Evolutionary conservation across 2,797 vertebrate species (phyloP).

Genomic region (Threskiornis aethiopicus): DNA sequence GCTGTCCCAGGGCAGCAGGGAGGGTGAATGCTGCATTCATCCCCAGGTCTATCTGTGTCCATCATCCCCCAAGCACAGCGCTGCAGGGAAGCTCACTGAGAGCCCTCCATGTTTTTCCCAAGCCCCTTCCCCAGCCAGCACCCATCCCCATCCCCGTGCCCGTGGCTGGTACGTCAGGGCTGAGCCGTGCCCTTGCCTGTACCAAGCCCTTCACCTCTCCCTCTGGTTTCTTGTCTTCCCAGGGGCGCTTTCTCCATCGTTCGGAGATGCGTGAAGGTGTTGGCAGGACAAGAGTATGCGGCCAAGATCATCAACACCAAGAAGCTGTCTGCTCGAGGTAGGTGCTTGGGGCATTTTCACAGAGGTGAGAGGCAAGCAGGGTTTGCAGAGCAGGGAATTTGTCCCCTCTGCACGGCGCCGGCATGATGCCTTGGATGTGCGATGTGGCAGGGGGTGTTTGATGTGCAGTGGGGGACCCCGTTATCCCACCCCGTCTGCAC

Average conservation of each 20-base stretch:
- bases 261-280: slow-evolving; percentile 92
- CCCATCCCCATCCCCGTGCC: too few species aligned
- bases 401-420: fast-evolving
- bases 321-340: slow-evolving; percentile 95
- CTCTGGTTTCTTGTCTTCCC: slow-evolving; percentile 6
- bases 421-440: not conserved
- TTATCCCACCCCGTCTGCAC: fast-evolving
- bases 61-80: not conserved
- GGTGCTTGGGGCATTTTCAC: not conserved
- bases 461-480: fast-evolving
- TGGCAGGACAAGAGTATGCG: slow-evolving; percentile 94
- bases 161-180: not conserved
- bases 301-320: slow-evolving; percentile 99
- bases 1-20: not conserved
- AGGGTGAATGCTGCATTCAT: not conserved
- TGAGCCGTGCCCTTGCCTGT: not conserved
- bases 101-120: not conserved
- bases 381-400: fast-evolving
- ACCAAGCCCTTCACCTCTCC: not conserved
- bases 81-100: not conserved
- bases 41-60: not conserved
- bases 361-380: not conserved
- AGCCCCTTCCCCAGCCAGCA: not conserved
- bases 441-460: not conserved
- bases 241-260: slow-evolving; percentile 99